phyloP scores from a whole-genome alignment of 2,888 invertebrate genomes.

The Callimorpha dominula region DNA sequence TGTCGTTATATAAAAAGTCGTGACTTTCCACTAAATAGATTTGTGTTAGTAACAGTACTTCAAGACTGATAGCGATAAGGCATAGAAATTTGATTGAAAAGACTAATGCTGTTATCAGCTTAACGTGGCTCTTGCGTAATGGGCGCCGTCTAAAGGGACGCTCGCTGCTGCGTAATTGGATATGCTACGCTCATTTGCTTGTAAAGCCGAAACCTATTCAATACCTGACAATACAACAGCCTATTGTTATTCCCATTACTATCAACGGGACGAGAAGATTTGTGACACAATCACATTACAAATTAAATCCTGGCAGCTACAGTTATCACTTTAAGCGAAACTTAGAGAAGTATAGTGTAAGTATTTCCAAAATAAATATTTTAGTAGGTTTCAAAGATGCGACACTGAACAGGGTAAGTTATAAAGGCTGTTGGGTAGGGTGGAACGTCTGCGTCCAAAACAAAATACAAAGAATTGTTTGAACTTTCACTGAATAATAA shows the following conservation, averaged over 20 bases:
- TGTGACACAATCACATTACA: slow-evolving; percentile 20
- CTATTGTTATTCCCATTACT: slow-evolving; percentile 55
- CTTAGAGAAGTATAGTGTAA: slow-evolving; percentile 9
- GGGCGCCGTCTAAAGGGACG: slow-evolving; percentile 56
- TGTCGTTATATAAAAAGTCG: background rate
- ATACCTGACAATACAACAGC: slow-evolving; percentile 57
- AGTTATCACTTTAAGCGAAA: slow-evolving; percentile 14
- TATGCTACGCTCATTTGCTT: slow-evolving; percentile 69
- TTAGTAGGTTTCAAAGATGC: slow-evolving; percentile 58
- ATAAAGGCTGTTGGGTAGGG: slow-evolving; percentile 56
- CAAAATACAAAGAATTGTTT: slow-evolving; percentile 80
- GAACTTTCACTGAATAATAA: slow-evolving; percentile 83
- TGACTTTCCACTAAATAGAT: background rate
- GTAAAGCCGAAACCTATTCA: slow-evolving; percentile 71
- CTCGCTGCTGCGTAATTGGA: slow-evolving; percentile 68
- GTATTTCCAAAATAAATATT: slow-evolving; percentile 36
- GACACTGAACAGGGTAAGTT: slow-evolving; percentile 65
- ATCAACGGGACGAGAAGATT: slow-evolving; percentile 34
- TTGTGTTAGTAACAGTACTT: slow-evolving; percentile 12
- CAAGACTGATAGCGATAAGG: slow-evolving; percentile 16
- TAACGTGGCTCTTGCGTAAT: slow-evolving; percentile 59
- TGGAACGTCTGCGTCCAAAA: slow-evolving; percentile 65
- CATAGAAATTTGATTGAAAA: slow-evolving; percentile 56
- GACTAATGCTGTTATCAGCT: slow-evolving; percentile 66
- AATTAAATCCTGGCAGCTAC: slow-evolving; percentile 9